phyloP scores from a whole-genome alignment of 2,797 vertebrate species.

The Oryzias sinensis region DNA sequence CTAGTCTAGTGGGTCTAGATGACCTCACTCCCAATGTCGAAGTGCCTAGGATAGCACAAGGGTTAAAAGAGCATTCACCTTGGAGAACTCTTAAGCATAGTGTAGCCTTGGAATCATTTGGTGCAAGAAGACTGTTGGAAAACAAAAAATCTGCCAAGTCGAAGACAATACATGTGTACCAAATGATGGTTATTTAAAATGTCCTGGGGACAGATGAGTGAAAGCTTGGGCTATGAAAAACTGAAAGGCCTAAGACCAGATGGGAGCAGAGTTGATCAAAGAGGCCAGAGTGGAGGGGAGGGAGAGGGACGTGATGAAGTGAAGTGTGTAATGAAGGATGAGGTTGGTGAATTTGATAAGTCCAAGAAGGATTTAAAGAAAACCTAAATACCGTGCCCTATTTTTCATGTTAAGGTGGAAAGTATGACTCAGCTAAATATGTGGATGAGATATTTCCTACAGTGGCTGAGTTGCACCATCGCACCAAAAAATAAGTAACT shows the following conservation, averaged over 20 bases:
- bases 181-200: constrained; percentile 1
- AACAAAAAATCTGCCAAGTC: constrained; percentile 1
- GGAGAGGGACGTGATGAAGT: constrained; percentile 2
- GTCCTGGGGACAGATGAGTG: background rate
- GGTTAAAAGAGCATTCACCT: background rate
- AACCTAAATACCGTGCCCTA: constrained; percentile 7
- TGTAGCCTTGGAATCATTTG: background rate
- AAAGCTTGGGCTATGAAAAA: constrained; percentile 1
- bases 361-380: constrained; percentile 2
- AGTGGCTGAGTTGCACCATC: background rate
- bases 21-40: no score
- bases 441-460: background rate
- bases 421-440: background rate
- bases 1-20: no score
- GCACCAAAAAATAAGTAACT: no score
- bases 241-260: constrained; percentile 8
- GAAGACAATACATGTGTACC: constrained; percentile 13
- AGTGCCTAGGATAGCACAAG: no score
- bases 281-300: constrained; percentile 1
- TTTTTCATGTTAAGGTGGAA: background rate
- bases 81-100: background rate
- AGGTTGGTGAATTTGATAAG: constrained; percentile 22
- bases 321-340: constrained; percentile 9
- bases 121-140: constrained; percentile 2
- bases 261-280: constrained; percentile 15